Base-by-base conservation (phyloP, 1,140 invertebrate species). In the Lepidurus couesii region DNA sequence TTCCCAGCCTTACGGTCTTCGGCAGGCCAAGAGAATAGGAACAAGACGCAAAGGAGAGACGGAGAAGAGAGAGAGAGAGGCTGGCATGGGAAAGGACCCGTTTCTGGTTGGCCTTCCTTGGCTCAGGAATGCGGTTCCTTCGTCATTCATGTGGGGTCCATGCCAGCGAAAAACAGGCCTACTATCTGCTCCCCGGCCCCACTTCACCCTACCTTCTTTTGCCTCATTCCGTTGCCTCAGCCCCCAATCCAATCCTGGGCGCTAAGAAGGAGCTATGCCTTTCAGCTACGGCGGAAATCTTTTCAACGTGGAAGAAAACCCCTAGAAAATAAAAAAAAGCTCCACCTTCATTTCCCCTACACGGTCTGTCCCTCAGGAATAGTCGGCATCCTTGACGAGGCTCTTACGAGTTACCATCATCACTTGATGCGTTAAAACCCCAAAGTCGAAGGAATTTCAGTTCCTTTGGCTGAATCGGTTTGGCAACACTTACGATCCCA, bases 41-140 rank as follows among this genome's bases (percentile, higher is more conserved):
- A 42, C 65, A 47, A 47, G n/a, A 75, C 65, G 74, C 75, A 42
- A 44, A 9, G 78, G 26, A 44, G 13, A 44, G 11, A 26, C 13
- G 53, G 42, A 44, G 77, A 26, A 77, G 76, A 65, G 42, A 78
- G 24, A 75, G 34, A 45, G 13, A 47, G 42, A 26, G 47, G 75
- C 53, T 65, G 53, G 45, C 45, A 47, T 47, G 45, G 53, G 53
- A 65, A 21, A 65, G 53, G 53, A 65, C 53, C 53, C 21, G 53
- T 65, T 65, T 65, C 53, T 65, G 53, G 53, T 65, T 65, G 53
- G 53, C 53, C 53, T 65, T 65, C 53, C 53, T 65, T 65, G 0
- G 21, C 53, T 65, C 53, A 65, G 53, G 53, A 65, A 65, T 65
- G 53, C 21, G 53, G 53, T 65, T 65, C 53, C 53, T 65, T 65